Evolutionary conservation across 2,797 vertebrate genomes (phyloP).

Genomic region (Triplophysa bombifrons): DNA sequence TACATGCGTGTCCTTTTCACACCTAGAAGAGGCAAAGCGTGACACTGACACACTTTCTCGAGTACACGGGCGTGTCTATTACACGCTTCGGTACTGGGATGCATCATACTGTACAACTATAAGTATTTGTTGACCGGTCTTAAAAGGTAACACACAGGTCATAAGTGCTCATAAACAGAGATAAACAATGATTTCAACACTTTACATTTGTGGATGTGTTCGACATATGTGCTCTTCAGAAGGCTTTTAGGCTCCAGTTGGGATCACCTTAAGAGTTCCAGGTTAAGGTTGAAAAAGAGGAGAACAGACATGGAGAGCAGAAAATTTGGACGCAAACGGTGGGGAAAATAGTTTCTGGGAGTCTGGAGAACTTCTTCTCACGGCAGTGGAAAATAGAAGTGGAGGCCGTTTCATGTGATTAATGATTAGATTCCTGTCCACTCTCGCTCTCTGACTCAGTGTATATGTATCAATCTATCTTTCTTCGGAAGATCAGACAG

Average conservation of each 20-base stretch:
- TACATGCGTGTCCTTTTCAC: no score
- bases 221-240: no score
- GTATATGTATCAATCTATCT: conserved; percentile 31
- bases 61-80: no score
- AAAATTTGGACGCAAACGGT: conserved; percentile 52
- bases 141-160: not conserved
- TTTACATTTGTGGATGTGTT: conserved; percentile 9
- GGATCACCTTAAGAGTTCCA: conserved; percentile 1
- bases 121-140: not conserved
- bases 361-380: conserved; percentile 50
- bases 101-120: not conserved
- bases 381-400: conserved; percentile 59
- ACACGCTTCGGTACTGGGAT: no score
- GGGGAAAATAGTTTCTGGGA: conserved; percentile 59
- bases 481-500: conserved; percentile 14
- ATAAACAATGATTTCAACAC: not conserved
- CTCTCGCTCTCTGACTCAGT: conserved; percentile 5
- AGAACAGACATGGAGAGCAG: not conserved
- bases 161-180: conserved; percentile 3
- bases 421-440: conserved; percentile 44
- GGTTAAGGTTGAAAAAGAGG: not conserved
- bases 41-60: no score
- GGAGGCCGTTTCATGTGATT: conserved; percentile 55
- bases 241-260: no score
- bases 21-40: no score